A percentile compares a stretch with the other conserved stretches of the same genome.
phyloP scores from a whole-genome alignment of 2,888 invertebrate species.

The Saturnia pavonia region DNA sequence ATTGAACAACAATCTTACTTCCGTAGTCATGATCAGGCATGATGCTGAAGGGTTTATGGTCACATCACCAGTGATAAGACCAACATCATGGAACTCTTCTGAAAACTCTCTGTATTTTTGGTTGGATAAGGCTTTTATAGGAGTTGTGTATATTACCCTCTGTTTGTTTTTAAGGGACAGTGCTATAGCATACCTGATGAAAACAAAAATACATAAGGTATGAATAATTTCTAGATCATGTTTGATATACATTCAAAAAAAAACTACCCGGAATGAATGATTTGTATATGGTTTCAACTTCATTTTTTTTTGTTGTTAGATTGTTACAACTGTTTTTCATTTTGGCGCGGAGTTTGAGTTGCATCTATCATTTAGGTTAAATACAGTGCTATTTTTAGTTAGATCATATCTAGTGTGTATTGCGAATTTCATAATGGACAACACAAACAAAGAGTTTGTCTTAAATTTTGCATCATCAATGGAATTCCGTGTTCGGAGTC shows the following conservation, averaged over 20 bases:
- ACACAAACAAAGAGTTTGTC: too few relatives aligned
- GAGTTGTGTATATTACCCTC: conserved; percentile 99
- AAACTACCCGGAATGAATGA: too few relatives aligned
- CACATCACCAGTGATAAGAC: conserved; percentile 98
- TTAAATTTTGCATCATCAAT: too few relatives aligned
- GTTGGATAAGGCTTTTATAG: conserved; percentile 99
- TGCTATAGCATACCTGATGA: conserved; percentile 93
- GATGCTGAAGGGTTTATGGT: conserved; percentile 99
- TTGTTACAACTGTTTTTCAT: too few relatives aligned
- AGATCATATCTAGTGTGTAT: too few relatives aligned
- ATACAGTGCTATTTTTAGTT: too few relatives aligned
- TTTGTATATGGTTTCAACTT: too few relatives aligned
- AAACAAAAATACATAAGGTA: background rate
- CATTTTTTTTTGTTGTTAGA: too few relatives aligned
- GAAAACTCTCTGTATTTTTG: conserved; percentile 99
- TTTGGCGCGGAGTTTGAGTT: too few relatives aligned
- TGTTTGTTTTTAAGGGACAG: conserved; percentile 96
- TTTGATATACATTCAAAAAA: background rate
- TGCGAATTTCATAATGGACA: too few relatives aligned
- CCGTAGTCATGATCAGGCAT: conserved; percentile 99
- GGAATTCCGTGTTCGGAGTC: too few relatives aligned
- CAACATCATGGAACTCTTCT: conserved; percentile 98
- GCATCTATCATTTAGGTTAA: too few relatives aligned
- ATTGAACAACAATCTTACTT: conserved; percentile 82
- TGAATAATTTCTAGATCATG: background rate